Conservation (phyloP, 2,888 invertebrate genomes). For the Caenorhabditis drosophilae region DNA sequence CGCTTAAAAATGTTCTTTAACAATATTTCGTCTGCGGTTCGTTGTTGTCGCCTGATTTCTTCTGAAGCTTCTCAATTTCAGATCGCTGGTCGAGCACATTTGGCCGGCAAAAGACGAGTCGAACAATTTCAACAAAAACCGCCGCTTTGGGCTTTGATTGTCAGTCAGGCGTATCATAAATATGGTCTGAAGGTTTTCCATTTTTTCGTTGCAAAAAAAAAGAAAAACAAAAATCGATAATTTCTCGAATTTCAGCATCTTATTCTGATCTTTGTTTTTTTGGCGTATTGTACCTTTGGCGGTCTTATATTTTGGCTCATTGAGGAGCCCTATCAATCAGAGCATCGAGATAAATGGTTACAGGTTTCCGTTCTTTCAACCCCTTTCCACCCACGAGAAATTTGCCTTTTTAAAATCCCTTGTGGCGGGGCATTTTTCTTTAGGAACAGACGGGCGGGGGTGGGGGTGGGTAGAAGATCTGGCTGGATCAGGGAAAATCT, state of each 20-base stretch:
- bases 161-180: slow-evolving; percentile 55
- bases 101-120: slow-evolving; percentile 50
- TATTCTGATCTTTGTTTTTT: slow-evolving; percentile 51
- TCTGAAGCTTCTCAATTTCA: slow-evolving; percentile 19
- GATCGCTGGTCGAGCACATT: slow-evolving; percentile 56
- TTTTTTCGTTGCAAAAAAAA: neutral
- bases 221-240: slow-evolving; percentile 5
- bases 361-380: slow-evolving; percentile 9
- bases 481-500: too few species aligned
- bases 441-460: too few species aligned
- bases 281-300: slow-evolving; percentile 49
- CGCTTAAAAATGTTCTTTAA: too few species aligned
- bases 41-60: too few species aligned
- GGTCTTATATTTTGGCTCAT: slow-evolving; percentile 51
- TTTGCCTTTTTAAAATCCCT: too few species aligned
- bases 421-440: too few species aligned
- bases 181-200: slow-evolving; percentile 43
- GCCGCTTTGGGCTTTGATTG: slow-evolving; percentile 52
- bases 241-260: slow-evolving; percentile 50
- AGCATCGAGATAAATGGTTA: slow-evolving; percentile 39
- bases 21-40: too few species aligned
- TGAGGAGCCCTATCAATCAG: slow-evolving; percentile 49
- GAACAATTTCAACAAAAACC: slow-evolving; percentile 51
- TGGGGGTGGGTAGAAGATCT: too few species aligned
- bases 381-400: too few species aligned